Evolutionary conservation across 2,888 invertebrate genomes (phyloP).

Genomic region (Bombylius discolor): DNA sequence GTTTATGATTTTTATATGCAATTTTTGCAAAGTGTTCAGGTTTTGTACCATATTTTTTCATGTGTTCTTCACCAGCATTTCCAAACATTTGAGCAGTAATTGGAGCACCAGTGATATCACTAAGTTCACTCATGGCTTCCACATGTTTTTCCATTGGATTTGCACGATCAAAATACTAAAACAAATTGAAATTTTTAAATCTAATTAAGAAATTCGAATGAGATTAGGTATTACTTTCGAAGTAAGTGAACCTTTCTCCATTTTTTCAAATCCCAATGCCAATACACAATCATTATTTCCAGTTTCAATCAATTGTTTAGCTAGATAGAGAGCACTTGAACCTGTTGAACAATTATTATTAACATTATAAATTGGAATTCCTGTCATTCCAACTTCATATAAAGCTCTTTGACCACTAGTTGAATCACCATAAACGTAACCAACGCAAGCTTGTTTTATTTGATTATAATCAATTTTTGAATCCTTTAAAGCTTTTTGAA

Average conservation of each 20-base stretch:
- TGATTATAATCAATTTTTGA: conserved; percentile 61
- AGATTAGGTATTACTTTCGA: conserved; percentile 42
- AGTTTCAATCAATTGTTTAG: conserved; percentile 83
- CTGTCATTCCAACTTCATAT: conserved; percentile 89
- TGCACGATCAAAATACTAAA: conserved; percentile 62
- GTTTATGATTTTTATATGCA: conserved; percentile 94
- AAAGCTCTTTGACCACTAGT: conserved; percentile 90
- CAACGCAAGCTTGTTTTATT: conserved; percentile 80
- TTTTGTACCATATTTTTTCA: conserved; percentile 66
- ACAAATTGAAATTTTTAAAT: conserved; percentile 9
- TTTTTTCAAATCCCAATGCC: conserved; percentile 96
- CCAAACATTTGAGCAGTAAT: conserved; percentile 93
- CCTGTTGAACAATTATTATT: conserved; percentile 99
- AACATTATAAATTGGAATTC: conserved; percentile 94
- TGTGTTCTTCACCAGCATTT: conserved; percentile 90
- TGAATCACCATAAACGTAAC: conserved; percentile 92
- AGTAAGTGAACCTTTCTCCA: conserved; percentile 83
- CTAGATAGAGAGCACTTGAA: conserved; percentile 79
- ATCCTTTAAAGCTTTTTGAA: conserved; percentile 74
- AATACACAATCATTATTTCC: conserved; percentile 78
- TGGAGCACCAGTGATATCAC: conserved; percentile 70
- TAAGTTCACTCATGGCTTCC: conserved; percentile 67
- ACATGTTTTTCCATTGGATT: conserved; percentile 85
- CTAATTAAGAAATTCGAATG: neutral
- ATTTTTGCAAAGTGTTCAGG: conserved; percentile 93